These are phyloP conservation scores for Cantharis nigra DNA, from an alignment of 2,888 invertebrate genomes.

Conservation along the genomic window DNA sequence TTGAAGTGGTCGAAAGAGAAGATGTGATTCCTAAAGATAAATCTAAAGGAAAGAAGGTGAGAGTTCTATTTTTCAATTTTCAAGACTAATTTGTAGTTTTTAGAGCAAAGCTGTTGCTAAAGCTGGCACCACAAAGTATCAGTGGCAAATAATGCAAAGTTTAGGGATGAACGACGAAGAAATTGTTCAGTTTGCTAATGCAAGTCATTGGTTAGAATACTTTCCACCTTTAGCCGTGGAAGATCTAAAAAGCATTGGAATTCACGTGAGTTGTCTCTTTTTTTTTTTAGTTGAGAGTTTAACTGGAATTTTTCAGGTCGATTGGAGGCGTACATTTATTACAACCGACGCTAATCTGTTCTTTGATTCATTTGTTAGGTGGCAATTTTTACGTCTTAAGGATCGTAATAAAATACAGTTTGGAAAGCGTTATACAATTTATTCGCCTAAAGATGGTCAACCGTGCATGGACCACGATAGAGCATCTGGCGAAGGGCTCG, in stretches of 20 bases:
- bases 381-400: conserved; percentile 91
- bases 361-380: conserved; percentile 95
- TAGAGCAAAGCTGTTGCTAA: conserved; percentile 95
- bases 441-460: conserved; percentile 93
- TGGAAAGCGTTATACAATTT: conserved; percentile 96
- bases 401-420: conserved; percentile 89
- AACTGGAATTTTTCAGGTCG: conserved; percentile 67
- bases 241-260: conserved; percentile 87
- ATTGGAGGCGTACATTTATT: conserved; percentile 98
- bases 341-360: conserved; percentile 98
- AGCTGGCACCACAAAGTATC: conserved; percentile 85
- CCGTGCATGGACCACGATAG: conserved; percentile 99
- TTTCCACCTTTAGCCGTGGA: conserved; percentile 89
- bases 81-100: neutral
- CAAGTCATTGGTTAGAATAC: conserved; percentile 92
- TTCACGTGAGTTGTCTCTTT: conserved; percentile 70
- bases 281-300: neutral
- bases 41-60: conserved; percentile 85
- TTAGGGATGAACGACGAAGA: conserved; percentile 90
- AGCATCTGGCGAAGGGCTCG: conserved; percentile 94
- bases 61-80: neutral
- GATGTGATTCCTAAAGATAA: conserved; percentile 75
- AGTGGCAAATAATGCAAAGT: conserved; percentile 98
- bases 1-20: conserved; percentile 58
- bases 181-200: conserved; percentile 89